Base-by-base conservation (phyloP, 1,140 invertebrate genomes). In the Asobara japonica region DNA sequence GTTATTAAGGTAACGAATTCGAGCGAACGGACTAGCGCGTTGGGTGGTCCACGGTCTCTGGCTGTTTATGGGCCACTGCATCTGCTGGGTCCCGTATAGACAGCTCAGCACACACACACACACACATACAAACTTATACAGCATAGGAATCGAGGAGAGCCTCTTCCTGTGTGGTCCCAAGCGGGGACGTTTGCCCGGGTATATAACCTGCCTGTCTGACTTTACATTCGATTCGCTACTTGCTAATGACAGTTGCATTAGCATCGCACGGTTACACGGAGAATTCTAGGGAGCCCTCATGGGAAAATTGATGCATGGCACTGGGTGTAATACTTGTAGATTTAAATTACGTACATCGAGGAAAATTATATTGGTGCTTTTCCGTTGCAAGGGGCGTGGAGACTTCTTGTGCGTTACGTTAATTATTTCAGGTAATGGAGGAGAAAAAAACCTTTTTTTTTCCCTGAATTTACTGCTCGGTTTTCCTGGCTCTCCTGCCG, bases 21-120 rank as follows among this genome's bases (percentile, higher is more conserved):
- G 68, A 66, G 73, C 16, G 65, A 72, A 69, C 79, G 81, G 78
- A 78, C 73, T 77, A 73, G 72, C 86, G 78, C 78, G 82, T 83
- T 87, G 86, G 84, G 86, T 87, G 86, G 86, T 86, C 84, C 38
- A 20, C 79, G 75, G 74, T 78, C 61, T 33, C 79, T 80, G 79
- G 82, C 82, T 86, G 82, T 87, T 86, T 86, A 86, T 85, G 86
- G 85, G 80, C 82, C 82, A 86, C 80, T 81, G 84, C 82, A 82
- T 82, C 80, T 74, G 75, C 60, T 60, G 60, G 22, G 27, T 62
- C 60, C 27, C 60, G 60, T 62, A 62, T 62, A 62, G 27, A 56
- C 51, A 56, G 51, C 4, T 22, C 51, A 65, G 18, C 51, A 56
- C 51, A 66, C 6, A 71, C 13, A 48, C 29, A 69, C 33, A 3